These are phyloP conservation scores for Aethes cnicana DNA, from an alignment of 2,888 invertebrate species.

Conservation along the genomic window DNA sequence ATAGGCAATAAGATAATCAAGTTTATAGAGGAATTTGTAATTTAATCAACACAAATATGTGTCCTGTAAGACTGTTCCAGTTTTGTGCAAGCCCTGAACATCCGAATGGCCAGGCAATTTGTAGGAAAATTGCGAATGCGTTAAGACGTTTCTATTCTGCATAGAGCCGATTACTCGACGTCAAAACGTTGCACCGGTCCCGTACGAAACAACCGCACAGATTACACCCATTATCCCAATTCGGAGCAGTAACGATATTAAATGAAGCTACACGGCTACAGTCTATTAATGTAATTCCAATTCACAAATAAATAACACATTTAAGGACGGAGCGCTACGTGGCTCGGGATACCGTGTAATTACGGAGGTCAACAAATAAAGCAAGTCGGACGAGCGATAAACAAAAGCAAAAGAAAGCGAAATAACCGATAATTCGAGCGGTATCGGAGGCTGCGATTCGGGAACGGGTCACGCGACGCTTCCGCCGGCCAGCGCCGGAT, in stretches of 20 bases:
- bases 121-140: constrained; percentile 52
- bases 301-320: constrained; percentile 79
- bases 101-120: constrained; percentile 49
- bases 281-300: constrained; percentile 78
- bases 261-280: constrained; percentile 74
- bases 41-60: no score
- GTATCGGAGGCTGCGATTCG: constrained; percentile 68
- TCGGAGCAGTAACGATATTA: constrained; percentile 73
- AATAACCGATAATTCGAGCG: constrained; percentile 74
- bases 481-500: constrained; percentile 58
- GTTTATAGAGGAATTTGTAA: no score
- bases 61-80: neutral
- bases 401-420: constrained; percentile 75
- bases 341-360: constrained; percentile 68
- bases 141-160: constrained; percentile 53
- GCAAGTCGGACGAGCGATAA: constrained; percentile 61
- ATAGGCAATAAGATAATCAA: no score
- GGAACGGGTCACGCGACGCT: constrained; percentile 66
- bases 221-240: constrained; percentile 73
- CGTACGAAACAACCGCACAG: constrained; percentile 53
- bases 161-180: constrained; percentile 38
- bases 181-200: constrained; percentile 41
- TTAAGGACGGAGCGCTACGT: constrained; percentile 73
- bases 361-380: constrained; percentile 80
- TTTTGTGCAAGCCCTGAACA: constrained; percentile 36